Evolutionary conservation across 2,797 vertebrate species (phyloP).

Genomic region (Hemibagrus guttatus): DNA sequence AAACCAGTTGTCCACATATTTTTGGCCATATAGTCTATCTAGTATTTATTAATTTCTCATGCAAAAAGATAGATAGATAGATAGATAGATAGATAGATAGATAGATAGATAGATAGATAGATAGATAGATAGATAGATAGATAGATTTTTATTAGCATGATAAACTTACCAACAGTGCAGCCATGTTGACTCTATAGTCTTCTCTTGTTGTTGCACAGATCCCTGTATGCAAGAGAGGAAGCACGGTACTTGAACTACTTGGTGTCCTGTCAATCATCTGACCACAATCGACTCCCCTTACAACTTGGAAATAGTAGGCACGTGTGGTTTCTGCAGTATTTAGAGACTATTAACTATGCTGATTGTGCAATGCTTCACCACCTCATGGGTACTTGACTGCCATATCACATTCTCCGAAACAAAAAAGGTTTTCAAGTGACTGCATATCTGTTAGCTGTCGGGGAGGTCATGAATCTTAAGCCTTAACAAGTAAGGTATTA

Average conservation of each 20-base stretch:
- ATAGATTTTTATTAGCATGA: neutral
- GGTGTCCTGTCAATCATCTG: constrained; percentile 43
- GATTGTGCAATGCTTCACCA: constrained; percentile 38
- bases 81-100: neutral
- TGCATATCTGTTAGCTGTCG: constrained; percentile 41
- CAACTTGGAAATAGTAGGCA: constrained; percentile 25
- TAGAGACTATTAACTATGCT: constrained; percentile 18
- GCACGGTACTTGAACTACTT: constrained; percentile 33
- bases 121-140: neutral
- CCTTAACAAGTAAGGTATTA: neutral
- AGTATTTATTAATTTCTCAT: neutral
- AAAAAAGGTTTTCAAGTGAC: constrained; percentile 39
- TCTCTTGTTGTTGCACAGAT: neutral
- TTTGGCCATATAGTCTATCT: neutral
- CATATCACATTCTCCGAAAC: constrained; percentile 40
- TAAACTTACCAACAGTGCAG: neutral
- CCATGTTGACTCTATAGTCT: neutral
- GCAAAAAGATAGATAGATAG: neutral
- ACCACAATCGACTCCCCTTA: constrained; percentile 43
- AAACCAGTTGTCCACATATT: neutral
- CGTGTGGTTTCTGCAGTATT: neutral
- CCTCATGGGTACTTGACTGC: constrained; percentile 30
- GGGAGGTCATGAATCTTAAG: neutral
- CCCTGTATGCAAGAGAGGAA: constrained; percentile 45
- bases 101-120: constrained; percentile 2